Conservation (phyloP, 1,140 invertebrate species). For the Helicoverpa zea region DNA sequence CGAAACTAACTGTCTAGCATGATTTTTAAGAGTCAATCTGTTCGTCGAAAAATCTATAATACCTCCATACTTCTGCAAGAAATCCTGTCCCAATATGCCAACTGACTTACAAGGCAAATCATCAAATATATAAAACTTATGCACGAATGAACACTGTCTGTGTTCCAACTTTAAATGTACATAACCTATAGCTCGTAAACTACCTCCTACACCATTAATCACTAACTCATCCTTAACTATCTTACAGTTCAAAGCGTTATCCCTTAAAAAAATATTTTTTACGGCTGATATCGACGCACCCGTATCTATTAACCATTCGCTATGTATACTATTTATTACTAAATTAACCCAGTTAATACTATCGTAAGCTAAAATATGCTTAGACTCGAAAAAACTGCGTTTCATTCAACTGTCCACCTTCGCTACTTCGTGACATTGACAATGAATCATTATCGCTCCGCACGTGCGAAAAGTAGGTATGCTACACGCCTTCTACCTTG, state of each 20-base stretch:
- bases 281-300: conserved; percentile 43
- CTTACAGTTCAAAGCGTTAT: background rate
- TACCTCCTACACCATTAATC: conserved; percentile 36
- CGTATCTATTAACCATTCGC: conserved; percentile 38
- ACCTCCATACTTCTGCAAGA: conserved; percentile 17
- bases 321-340: conserved; percentile 11
- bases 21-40: conserved; percentile 2
- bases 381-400: conserved; percentile 46
- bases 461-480: background rate
- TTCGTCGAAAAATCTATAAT: conserved; percentile 14
- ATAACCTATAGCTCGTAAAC: conserved; percentile 19
- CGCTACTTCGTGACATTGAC: background rate
- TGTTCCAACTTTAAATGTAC: conserved; percentile 30
- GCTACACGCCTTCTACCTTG: background rate
- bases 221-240: conserved; percentile 26
- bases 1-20: background rate
- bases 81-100: conserved; percentile 23
- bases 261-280: background rate
- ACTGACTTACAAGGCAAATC: conserved; percentile 20
- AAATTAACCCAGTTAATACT: conserved; percentile 41
- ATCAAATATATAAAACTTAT: conserved; percentile 32
- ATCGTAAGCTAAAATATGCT: conserved; percentile 31
- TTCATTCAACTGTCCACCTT: background rate
- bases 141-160: conserved; percentile 1
- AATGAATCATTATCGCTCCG: background rate